Conservation (phyloP, 2,888 invertebrate species). For the Pecten maximus region DNA sequence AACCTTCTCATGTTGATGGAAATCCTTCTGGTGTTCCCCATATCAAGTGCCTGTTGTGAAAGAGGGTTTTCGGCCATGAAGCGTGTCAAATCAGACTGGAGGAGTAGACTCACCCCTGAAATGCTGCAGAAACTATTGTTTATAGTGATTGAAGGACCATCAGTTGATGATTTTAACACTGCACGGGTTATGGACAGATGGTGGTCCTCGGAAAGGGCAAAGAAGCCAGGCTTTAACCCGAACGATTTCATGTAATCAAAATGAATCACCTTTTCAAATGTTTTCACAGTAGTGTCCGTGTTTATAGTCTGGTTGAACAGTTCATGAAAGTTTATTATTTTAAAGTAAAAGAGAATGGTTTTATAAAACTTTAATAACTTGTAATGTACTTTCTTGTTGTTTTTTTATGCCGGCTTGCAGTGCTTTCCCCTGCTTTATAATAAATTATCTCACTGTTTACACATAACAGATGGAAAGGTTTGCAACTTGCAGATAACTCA, state of each 20-base stretch:
- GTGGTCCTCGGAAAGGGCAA: conserved; percentile 41
- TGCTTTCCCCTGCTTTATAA: no score
- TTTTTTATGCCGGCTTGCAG: no score
- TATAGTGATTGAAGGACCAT: conserved; percentile 41
- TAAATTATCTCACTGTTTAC: no score
- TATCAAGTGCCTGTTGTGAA: conserved; percentile 42
- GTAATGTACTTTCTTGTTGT: no score
- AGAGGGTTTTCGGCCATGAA: conserved; percentile 47
- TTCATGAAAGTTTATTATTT: no score
- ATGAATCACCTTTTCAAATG: no score
- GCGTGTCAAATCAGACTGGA: conserved; percentile 45
- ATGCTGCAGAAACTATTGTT: conserved; percentile 39
- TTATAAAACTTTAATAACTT: no score
- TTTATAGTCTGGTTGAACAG: no score
- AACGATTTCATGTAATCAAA: conserved; percentile 41
- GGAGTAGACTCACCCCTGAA: conserved; percentile 37
- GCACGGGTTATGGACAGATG: conserved; percentile 19
- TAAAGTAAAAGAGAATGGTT: no score
- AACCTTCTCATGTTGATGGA: conserved; percentile 38
- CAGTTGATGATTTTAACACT: conserved; percentile 28
- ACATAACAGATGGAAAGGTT: no score
- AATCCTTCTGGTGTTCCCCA: conserved; percentile 20
- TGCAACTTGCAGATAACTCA: no score
- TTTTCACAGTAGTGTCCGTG: no score
- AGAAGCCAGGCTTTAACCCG: conserved; percentile 45